A percentile compares a stretch with the other conserved stretches of the same genome.
These are phyloP conservation scores for Agrochola circellaris DNA, from an alignment of 2,888 invertebrate species.

Conservation along the genomic window DNA sequence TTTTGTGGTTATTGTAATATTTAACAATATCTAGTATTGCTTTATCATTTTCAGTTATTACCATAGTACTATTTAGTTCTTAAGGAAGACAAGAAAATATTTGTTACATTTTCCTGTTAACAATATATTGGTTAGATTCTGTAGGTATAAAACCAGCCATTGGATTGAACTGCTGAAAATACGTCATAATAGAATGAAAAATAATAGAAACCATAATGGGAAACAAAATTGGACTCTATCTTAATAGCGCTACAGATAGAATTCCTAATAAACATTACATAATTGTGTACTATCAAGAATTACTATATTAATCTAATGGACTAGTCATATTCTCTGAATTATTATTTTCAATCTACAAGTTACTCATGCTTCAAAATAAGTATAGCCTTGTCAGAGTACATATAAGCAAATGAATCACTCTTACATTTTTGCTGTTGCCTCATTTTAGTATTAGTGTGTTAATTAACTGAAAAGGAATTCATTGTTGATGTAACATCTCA, in stretches of 20 bases:
- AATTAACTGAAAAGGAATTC: slow-evolving; percentile 56
- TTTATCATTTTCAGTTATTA: neutral
- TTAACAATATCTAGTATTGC: neutral
- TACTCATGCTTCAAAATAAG: slow-evolving; percentile 60
- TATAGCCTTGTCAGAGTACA: slow-evolving; percentile 48
- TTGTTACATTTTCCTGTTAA: neutral
- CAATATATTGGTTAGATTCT: neutral
- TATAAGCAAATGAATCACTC: slow-evolving; percentile 46
- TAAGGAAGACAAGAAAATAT: neutral
- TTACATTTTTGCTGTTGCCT: slow-evolving; percentile 44
- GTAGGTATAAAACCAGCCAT: neutral
- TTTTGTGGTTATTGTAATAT: neutral
- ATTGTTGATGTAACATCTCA: slow-evolving; percentile 44
- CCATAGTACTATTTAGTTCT: neutral
- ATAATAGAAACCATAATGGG: neutral
- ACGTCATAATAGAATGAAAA: neutral
- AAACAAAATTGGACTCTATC: slow-evolving; percentile 8
- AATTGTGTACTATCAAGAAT: slow-evolving; percentile 16
- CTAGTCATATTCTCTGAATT: slow-evolving; percentile 41
- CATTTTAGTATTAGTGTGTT: slow-evolving; percentile 54
- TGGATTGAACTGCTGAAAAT: neutral
- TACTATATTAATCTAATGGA: slow-evolving; percentile 17
- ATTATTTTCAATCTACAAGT: slow-evolving; percentile 43
- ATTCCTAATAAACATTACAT: slow-evolving; percentile 23
- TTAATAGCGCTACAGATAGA: slow-evolving; percentile 2